These are phyloP conservation scores for Scolopax bukidnonensis DNA, from an alignment of 2,797 vertebrate genomes.

Conservation along the genomic window DNA sequence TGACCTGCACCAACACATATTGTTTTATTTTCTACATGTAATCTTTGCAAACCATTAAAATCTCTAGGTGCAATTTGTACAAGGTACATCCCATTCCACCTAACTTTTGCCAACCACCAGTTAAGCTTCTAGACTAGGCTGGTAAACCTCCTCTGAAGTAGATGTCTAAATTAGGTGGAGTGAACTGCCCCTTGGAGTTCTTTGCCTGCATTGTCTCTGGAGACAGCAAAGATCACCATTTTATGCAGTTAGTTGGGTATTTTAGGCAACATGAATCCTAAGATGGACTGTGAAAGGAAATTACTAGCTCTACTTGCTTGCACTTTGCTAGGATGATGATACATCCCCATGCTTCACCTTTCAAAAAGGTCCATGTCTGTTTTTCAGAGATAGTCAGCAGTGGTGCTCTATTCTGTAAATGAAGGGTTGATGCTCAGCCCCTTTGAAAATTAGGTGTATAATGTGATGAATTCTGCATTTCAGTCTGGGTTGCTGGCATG, in stretches of 20 bases:
- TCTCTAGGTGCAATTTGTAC: background rate
- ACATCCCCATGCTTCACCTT: background rate
- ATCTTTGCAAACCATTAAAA: background rate
- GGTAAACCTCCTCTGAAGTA: background rate
- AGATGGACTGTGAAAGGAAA: background rate
- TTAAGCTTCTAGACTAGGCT: background rate
- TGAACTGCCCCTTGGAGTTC: background rate
- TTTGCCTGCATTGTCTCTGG: fast-evolving
- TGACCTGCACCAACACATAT: fast-evolving
- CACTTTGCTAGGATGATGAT: background rate
- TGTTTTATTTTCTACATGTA: background rate
- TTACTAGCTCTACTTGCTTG: background rate
- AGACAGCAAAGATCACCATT: background rate
- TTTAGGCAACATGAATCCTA: background rate
- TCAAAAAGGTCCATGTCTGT: background rate
- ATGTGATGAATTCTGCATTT: background rate
- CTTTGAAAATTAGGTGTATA: background rate
- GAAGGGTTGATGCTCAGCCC: background rate
- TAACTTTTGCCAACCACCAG: background rate
- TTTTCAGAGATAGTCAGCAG: background rate
- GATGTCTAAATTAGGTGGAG: background rate
- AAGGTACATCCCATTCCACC: background rate
- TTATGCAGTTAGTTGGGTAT: background rate
- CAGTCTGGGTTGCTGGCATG: background rate
- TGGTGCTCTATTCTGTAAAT: background rate